Base-by-base conservation (phyloP, 2,888 invertebrate genomes). In the Dicranocentrus wangi region DNA sequence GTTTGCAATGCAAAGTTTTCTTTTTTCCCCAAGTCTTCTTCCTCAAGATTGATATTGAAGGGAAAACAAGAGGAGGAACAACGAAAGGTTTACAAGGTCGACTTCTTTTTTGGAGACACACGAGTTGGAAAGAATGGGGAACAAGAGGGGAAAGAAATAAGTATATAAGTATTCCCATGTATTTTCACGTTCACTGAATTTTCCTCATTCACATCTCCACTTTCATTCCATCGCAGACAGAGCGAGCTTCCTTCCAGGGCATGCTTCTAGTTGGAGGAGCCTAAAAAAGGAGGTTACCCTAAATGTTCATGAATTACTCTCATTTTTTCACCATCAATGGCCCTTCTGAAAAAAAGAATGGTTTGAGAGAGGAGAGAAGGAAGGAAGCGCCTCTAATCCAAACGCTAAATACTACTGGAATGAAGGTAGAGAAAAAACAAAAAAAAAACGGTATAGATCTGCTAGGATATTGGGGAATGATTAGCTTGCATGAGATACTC, bases 391-490 rank as follows among this genome's bases (percentile, higher is more conserved):
- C n/a, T n/a, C n/a, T n/a, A n/a, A n/a, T n/a, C n/a, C n/a, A n/a
- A n/a, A n/a, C n/a, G n/a, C n/a, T n/a, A n/a, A n/a, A n/a, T n/a
- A n/a, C n/a, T n/a, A n/a, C n/a, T 17, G 28, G 27, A 28, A 55
- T 53, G 21, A 25, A 25, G 32, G 27, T 61, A 32, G 61, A 25
- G 23, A n/a, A n/a, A n/a, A n/a, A n/a, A n/a, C n/a, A n/a, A 32
- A 58, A 55, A 17, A 69, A 47, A 66, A 66, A 47, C 13, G 66
- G 68, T 28, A 53, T 7, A 28, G 21, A 32, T 55, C 42, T 19
- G 23, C 70, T 39, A 70, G 70, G 58, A 43, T 71, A 71, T 71
- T 71, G 61, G 47, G 21, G 47, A 71, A 60, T 71, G 60, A 71
- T 71, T 71, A 47, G 71, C 71, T 71, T 47, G 47, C 19, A 28